Evolutionary conservation across 2,113 vertebrate genomes (phyloP), one percentile per base, ranked within the genome.

Genomic region (Myocastor coypus): DNA sequence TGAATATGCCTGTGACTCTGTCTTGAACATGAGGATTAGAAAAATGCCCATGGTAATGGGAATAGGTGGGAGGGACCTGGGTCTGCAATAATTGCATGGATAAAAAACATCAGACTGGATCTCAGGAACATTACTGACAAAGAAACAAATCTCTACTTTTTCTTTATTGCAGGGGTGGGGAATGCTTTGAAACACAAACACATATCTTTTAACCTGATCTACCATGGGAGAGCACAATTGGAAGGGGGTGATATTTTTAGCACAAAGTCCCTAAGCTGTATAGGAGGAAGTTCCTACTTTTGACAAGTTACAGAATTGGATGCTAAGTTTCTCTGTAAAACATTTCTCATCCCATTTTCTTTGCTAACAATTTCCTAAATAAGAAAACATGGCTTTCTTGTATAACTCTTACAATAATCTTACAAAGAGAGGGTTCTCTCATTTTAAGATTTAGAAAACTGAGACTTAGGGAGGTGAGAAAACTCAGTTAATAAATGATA

Each of bases 221-320:
- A 19, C 28, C 46, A 52, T 69, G 7, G 12, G 19, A 89, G 26
- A 89, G 24, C 30, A 69, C 11, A 69, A 1, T 69, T 85, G 52
- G 66, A 94, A 71, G 34, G 71, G 22, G 32, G 26, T 78, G 71
- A 34, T 61, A 81, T 55, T 91, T 92, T 96, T 80, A 92, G 66
- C 32, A 83, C 28, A 83, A 50, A 75, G 40, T 42, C 37, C 6
- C 28, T 24, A 85, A 14, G 22, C 34, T 63, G 34, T 61, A 4
- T 55, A 61, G 66, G 34, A 66, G 71, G 46, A 84, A 32, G 42
- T 37, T 17, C 52, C 26, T 87, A 69, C 32, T 55, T 91, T 80
- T 66, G 37, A 63, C 64, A 84, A 95, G 87, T 52, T 46, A 71
- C 20, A 69, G 17, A 52, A 28, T 1, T 50, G 57, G 77, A 20